Evolutionary conservation across 2,113 vertebrate species (phyloP).

Genomic region (Clarias gariepinus): DNA sequence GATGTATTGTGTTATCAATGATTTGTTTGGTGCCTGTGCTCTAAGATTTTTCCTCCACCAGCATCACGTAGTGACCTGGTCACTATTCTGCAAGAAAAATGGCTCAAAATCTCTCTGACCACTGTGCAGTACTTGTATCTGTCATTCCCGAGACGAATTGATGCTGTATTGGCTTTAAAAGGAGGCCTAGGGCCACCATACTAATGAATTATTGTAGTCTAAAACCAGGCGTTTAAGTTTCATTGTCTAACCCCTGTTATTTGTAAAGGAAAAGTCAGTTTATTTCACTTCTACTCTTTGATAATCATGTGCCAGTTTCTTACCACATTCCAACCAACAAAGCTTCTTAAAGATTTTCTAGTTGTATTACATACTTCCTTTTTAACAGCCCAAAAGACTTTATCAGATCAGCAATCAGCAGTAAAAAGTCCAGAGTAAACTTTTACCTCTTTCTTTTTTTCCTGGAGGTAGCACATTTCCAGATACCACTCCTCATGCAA

Average conservation of each 20-base stretch:
- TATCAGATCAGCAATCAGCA: not conserved
- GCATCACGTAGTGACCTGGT: too few species aligned
- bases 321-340: not conserved
- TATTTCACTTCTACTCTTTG: not conserved
- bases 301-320: not conserved
- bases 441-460: conserved; percentile 85
- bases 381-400: not conserved
- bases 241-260: not conserved
- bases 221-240: too few species aligned
- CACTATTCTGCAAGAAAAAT: too few species aligned
- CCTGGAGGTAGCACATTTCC: conserved; percentile 79
- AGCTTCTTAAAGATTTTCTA: not conserved
- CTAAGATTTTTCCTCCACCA: too few species aligned
- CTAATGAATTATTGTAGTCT: too few species aligned
- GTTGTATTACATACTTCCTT: not conserved
- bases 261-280: not conserved
- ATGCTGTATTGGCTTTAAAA: too few species aligned
- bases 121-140: too few species aligned
- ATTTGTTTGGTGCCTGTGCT: too few species aligned
- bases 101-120: too few species aligned
- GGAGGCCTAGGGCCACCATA: too few species aligned
- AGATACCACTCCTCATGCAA: conserved; percentile 86
- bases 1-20: too few species aligned
- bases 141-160: too few species aligned
- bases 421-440: not conserved